These are phyloP conservation scores for Lutjanus campechanus DNA, from an alignment of 2,797 vertebrate genomes.

Conservation along the genomic window DNA sequence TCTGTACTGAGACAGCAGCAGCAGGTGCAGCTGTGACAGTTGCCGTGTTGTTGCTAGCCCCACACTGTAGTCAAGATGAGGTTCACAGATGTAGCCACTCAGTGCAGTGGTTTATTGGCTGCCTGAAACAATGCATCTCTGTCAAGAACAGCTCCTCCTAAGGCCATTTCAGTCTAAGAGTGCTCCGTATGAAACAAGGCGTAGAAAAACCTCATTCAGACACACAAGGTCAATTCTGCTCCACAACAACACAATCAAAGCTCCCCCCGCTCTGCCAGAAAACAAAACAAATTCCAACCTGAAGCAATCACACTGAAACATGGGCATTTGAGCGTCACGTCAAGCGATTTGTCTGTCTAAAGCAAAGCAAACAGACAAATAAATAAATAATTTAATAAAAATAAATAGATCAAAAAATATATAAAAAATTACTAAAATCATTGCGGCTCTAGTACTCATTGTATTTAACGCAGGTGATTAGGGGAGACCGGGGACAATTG, in stretches of 20 bases:
- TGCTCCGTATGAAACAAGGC: conserved; percentile 70
- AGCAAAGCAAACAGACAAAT: conserved; percentile 44
- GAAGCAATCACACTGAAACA: conserved; percentile 32
- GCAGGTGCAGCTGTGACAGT: conserved; percentile 90
- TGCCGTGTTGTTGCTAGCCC: conserved; percentile 81
- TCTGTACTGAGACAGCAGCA: conserved; percentile 87
- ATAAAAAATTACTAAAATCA: too few species aligned
- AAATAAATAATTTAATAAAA: not conserved
- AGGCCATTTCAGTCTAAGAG: conserved; percentile 74
- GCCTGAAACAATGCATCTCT: conserved; percentile 85
- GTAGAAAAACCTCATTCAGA: conserved; percentile 72
- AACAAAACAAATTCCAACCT: conserved; percentile 45
- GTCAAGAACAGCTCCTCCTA: conserved; percentile 82
- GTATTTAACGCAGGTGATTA: too few species aligned
- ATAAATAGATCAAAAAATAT: not conserved
- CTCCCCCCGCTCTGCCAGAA: conserved; percentile 40
- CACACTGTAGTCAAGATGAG: conserved; percentile 84
- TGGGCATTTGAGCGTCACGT: not conserved
- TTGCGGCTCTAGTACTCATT: too few species aligned
- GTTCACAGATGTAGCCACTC: conserved; percentile 87
- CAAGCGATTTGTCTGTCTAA: conserved; percentile 65
- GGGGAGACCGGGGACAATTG: too few species aligned
- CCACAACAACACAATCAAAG: conserved; percentile 71
- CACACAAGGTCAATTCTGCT: conserved; percentile 74
- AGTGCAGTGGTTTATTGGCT: conserved; percentile 82